phyloP scores from a whole-genome alignment of 2,888 invertebrate species.

The Octonoba sinensis region DNA sequence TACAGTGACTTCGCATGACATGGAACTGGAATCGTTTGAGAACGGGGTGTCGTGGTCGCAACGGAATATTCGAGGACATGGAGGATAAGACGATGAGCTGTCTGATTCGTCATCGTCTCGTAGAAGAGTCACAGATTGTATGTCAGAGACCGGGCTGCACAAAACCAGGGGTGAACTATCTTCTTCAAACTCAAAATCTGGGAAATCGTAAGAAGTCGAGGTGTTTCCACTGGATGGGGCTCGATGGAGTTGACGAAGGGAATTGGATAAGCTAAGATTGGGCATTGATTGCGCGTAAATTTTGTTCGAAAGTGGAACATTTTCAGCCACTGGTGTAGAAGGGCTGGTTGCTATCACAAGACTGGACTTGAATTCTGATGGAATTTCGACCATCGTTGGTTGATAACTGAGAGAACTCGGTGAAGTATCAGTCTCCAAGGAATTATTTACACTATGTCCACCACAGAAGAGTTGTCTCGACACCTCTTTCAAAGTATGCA shows the following conservation, averaged over 20 bases:
- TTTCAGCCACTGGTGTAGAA: conserved; percentile 58
- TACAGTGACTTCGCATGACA: conserved; percentile 3
- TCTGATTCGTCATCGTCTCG: conserved; percentile 55
- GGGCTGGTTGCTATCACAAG: conserved; percentile 61
- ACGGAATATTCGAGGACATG: conserved; percentile 29
- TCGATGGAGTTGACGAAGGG: conserved; percentile 43
- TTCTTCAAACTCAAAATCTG: conserved; percentile 66
- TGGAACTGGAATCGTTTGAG: conserved; percentile 35
- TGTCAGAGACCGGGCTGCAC: conserved; percentile 55
- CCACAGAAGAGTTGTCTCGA: conserved; percentile 43
- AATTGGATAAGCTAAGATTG: conserved; percentile 59
- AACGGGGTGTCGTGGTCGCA: conserved; percentile 31
- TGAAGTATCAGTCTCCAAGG: conserved; percentile 33
- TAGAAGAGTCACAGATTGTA: conserved; percentile 35
- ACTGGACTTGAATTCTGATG: conserved; percentile 63
- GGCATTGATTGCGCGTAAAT: conserved; percentile 66
- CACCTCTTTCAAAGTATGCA: conserved; percentile 29
- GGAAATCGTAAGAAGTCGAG: conserved; percentile 66
- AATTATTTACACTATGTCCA: conserved; percentile 27
- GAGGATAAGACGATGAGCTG: conserved; percentile 36
- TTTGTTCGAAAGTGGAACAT: conserved; percentile 35
- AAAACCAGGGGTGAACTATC: conserved; percentile 57
- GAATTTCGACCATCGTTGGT: conserved; percentile 63
- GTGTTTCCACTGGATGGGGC: conserved; percentile 66
- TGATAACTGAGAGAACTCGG: conserved; percentile 58